These are phyloP conservation scores for Gallinago paraguaiae DNA, from an alignment of 2,113 vertebrate species.

Conservation along the genomic window DNA sequence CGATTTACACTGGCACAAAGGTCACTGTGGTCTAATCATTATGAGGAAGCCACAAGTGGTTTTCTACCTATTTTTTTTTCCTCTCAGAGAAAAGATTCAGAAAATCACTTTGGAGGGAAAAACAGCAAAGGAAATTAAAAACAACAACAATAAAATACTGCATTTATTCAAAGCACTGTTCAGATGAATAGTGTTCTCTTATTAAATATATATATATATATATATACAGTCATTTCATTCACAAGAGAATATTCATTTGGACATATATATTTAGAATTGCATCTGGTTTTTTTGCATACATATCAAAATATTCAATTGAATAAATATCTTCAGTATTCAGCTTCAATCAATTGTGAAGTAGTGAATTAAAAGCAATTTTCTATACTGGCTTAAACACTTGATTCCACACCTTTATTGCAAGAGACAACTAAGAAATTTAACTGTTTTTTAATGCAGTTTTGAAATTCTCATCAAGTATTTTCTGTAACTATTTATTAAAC, in stretches of 20 bases:
- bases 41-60: background rate
- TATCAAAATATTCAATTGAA: background rate
- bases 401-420: background rate
- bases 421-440: background rate
- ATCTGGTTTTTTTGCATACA: background rate
- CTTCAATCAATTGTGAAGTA: background rate
- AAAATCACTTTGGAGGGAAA: background rate
- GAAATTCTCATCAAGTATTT: constrained; percentile 27
- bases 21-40: background rate
- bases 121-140: background rate
- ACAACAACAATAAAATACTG: background rate
- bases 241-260: background rate
- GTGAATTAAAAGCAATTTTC: background rate
- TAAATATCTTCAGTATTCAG: background rate
- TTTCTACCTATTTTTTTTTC: background rate
- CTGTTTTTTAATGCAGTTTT: background rate
- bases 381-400: background rate
- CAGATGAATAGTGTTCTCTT: background rate
- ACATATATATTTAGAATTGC: background rate
- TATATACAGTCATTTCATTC: background rate
- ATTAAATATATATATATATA: background rate
- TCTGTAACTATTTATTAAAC: constrained; percentile 60
- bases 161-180: background rate
- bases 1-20: background rate
- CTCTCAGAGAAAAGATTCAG: background rate